A percentile compares a stretch with the other conserved stretches of the same genome.
These are phyloP conservation scores for Pyralis farinalis DNA, from an alignment of 2,888 invertebrate genomes.

Conservation along the genomic window DNA sequence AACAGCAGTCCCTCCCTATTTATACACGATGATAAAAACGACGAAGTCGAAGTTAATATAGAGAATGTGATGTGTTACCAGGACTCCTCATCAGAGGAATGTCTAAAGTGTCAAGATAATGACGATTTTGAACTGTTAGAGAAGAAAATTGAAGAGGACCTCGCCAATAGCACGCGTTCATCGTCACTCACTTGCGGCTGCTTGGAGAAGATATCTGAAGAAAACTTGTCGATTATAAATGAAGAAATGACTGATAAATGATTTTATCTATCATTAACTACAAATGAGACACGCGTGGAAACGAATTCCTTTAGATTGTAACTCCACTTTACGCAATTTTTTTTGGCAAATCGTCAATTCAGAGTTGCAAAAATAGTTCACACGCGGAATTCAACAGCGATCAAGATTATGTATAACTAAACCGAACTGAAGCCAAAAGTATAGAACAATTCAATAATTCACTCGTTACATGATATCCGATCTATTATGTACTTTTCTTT, in stretches of 20 bases:
- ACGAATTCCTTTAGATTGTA: too few relatives aligned
- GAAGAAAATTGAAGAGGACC: slow-evolving; percentile 57
- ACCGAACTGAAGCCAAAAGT: not conserved
- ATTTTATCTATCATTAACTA: too few relatives aligned
- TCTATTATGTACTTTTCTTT: not conserved
- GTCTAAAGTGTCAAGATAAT: slow-evolving; percentile 52
- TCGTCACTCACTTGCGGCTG: slow-evolving; percentile 44
- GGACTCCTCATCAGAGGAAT: slow-evolving; percentile 71
- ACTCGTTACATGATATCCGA: not conserved
- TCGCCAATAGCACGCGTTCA: slow-evolving; percentile 35
- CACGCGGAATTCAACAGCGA: too few relatives aligned
- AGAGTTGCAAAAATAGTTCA: too few relatives aligned
- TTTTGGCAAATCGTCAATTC: too few relatives aligned
- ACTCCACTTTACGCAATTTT: too few relatives aligned
- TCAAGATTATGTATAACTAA: too few relatives aligned
- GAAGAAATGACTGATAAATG: slow-evolving; percentile 41
- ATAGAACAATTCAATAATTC: not conserved
- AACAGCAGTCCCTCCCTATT: slow-evolving; percentile 57
- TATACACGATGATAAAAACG: slow-evolving; percentile 30
- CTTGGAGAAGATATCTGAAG: slow-evolving; percentile 68
- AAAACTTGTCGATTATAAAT: slow-evolving; percentile 52
- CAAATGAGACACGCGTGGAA: too few relatives aligned
- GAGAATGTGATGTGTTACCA: slow-evolving; percentile 65
- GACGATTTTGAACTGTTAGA: slow-evolving; percentile 67
- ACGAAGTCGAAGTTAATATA: slow-evolving; percentile 64